Base-by-base conservation (phyloP, 1,140 invertebrate species). In the Bombus waltoni region DNA sequence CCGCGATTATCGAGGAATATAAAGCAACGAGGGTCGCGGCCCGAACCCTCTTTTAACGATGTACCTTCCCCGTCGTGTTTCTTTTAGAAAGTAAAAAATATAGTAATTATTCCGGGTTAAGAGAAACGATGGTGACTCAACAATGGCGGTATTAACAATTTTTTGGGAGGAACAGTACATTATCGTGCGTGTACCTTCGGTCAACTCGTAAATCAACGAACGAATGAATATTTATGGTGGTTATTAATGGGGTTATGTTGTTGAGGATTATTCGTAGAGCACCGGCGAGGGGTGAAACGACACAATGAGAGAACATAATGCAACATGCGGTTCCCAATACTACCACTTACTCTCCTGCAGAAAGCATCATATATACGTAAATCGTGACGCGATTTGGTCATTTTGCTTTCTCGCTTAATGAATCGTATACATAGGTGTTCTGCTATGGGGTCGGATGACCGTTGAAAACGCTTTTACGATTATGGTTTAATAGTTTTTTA, bases 171-270 rank as follows among this genome's bases (percentile, higher is more conserved):
- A 86, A 83, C 53, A 66, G 40, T 42, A 71, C 81, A 72, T 87
- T 88, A 84, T 84, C 87, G 85, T 86, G 57, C 53, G 22, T 32
- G 78, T 75, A 82, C 74, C 76, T 47, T 57, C 81, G 71, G 75
- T 81, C 84, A 89, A 85, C 71, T 81, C 88, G 90, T 93, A 92
- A 93, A 92, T 92, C 90, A 92, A 68, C 83, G 85, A 78, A 79
- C 73, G 88, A 89, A 93, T 93, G 91, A 93, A 93, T 93, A 92
- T 93, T 93, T 93, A 93, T 93, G 87, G 91, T 77, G 89, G 90
- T 93, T 92, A 93, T 93, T 93, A 92, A 93, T 92, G 92, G 92
- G 85, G 85, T 89, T 92, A 89, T 74, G 80, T 79, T 89, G 92
- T 91, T 89, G 83, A 87, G 91, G 90, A 92, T 93, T 92, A 92